Evolutionary conservation across 37 sponge, comb jelly and placozoan genomes (phyloP).

Genomic region (Axinella damicornis): DNA sequence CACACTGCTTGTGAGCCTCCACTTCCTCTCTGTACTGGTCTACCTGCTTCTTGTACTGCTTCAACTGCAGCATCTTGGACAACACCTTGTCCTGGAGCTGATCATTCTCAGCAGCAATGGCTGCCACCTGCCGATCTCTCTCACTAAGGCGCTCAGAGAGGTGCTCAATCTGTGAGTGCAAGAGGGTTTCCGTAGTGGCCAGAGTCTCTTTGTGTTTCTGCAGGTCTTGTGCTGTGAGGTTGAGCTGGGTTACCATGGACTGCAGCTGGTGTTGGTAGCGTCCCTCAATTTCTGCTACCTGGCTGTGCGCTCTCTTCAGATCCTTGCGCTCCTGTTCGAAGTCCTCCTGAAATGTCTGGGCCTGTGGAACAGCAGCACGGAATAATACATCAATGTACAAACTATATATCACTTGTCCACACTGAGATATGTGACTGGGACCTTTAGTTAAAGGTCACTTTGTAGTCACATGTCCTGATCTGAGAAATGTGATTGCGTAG

Average conservation of each 20-base stretch:
- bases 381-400: too few relatives aligned
- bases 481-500: too few relatives aligned
- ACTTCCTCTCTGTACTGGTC: not conserved
- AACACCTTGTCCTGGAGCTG: not conserved
- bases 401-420: too few relatives aligned
- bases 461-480: too few relatives aligned
- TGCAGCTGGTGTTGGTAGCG: slow-evolving; percentile 7
- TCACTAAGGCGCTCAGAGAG: not conserved
- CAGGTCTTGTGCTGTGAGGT: not conserved
- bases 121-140: not conserved
- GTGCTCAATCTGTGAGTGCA: not conserved
- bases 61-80: slow-evolving; percentile 24
- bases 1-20: slow-evolving; percentile 1
- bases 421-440: too few relatives aligned
- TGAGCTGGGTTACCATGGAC: not conserved
- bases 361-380: slow-evolving; percentile 5
- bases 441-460: too few relatives aligned
- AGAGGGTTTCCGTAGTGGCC: not conserved
- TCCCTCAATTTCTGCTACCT: not conserved
- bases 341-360: slow-evolving; percentile 28
- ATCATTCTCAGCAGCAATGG: not conserved
- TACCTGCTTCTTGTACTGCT: slow-evolving; percentile 9
- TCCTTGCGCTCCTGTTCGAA: slow-evolving; percentile 44
- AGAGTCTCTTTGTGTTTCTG: not conserved
- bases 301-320: slow-evolving; percentile 11